Conservation (phyloP, 2,888 invertebrate genomes). For the Pandemis heparana region DNA sequence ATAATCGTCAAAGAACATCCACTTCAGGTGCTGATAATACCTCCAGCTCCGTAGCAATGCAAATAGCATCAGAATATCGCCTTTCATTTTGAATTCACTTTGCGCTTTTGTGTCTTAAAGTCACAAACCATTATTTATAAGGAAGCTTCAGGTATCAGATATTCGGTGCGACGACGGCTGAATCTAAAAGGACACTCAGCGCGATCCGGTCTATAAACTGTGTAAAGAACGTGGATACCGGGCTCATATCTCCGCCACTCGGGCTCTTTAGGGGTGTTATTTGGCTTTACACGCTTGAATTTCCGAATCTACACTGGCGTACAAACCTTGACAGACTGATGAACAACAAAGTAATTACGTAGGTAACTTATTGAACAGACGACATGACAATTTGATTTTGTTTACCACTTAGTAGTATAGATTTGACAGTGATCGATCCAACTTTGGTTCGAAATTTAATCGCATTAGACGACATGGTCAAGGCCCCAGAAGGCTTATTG, state of each 20-base stretch:
- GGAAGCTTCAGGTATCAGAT: slow-evolving; percentile 10
- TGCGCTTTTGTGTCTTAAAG: slow-evolving; percentile 3
- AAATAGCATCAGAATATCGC: not conserved
- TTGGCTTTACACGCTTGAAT: not conserved
- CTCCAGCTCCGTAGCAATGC: not conserved
- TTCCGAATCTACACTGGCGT: not conserved
- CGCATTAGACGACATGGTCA: too few species aligned
- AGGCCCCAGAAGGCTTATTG: too few species aligned
- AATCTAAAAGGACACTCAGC: slow-evolving; percentile 15
- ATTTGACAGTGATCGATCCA: too few species aligned
- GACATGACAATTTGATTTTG: too few species aligned
- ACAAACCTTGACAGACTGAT: not conserved
- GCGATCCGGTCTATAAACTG: slow-evolving; percentile 25
- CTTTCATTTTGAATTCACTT: slow-evolving; percentile 9
- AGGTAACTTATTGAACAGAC: too few species aligned
- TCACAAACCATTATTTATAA: slow-evolving; percentile 21
- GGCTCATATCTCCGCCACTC: slow-evolving; percentile 6
- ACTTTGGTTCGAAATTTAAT: too few species aligned
- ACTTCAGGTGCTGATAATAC: not conserved
- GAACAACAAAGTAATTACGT: too few species aligned
- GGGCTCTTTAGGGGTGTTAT: not conserved
- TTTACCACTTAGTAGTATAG: too few species aligned
- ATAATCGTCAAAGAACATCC: not conserved
- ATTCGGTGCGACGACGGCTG: slow-evolving; percentile 6
- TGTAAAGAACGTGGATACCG: slow-evolving; percentile 11